phyloP scores from a whole-genome alignment of 1,140 invertebrate genomes.

The Zaprionus tsacasi region DNA sequence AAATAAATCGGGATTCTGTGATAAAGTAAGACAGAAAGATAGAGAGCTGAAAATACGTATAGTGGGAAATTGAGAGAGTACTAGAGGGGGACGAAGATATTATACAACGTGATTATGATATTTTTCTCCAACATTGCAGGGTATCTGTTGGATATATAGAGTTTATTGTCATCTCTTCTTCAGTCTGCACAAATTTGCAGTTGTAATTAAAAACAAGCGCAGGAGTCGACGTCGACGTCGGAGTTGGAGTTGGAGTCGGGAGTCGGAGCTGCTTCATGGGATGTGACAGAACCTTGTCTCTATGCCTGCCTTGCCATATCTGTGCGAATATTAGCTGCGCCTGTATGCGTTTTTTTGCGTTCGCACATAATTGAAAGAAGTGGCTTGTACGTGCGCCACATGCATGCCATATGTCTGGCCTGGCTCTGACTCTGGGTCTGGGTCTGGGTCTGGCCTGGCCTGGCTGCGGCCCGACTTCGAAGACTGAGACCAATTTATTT shows the following conservation, averaged over 20 bases:
- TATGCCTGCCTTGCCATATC: neutral
- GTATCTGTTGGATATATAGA: neutral
- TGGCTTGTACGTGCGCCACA: constrained; percentile 79
- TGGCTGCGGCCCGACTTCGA: constrained; percentile 8
- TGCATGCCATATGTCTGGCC: constrained; percentile 72
- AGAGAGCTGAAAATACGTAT: neutral
- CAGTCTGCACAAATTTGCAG: constrained; percentile 44
- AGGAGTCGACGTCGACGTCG: constrained; percentile 22
- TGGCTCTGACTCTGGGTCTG: neutral
- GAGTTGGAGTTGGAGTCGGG: constrained; percentile 4
- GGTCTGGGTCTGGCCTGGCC: no score
- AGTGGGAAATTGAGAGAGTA: neutral
- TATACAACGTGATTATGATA: no score
- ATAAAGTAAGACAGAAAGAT: neutral
- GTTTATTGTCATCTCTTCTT: constrained; percentile 1
- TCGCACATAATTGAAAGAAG: constrained; percentile 80
- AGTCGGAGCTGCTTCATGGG: constrained; percentile 17
- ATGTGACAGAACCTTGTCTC: constrained; percentile 18
- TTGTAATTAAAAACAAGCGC: constrained; percentile 64
- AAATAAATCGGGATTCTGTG: no score
- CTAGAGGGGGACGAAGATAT: no score
- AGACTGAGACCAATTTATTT: constrained; percentile 73
- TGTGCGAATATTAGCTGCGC: constrained; percentile 3
- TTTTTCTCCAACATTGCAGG: neutral
- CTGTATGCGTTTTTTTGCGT: constrained; percentile 48